Percentiles rank a stretch among this genome's conserved stretches.
Conservation (phyloP, 2,797 vertebrate species). For the Crenuchus spilurus region DNA sequence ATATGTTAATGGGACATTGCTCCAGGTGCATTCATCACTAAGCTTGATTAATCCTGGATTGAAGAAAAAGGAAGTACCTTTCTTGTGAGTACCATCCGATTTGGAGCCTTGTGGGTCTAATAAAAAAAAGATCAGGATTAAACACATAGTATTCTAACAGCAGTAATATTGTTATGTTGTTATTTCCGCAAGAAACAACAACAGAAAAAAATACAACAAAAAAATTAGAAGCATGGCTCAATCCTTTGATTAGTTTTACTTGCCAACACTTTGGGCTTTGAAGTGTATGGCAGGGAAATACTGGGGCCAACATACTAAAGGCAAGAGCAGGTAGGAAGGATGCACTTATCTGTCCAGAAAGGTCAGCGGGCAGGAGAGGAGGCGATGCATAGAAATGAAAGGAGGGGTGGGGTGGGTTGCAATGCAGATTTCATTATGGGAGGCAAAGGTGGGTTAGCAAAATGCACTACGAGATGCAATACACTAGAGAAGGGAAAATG, state of each 20-base stretch:
- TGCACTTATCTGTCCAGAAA: constrained; percentile 72
- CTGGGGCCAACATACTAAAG: constrained; percentile 74
- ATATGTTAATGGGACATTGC: constrained; percentile 36
- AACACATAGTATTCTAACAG: constrained; percentile 82
- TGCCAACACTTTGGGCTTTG: constrained; percentile 76
- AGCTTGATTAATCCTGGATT: constrained; percentile 57
- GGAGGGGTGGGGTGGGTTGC: constrained; percentile 62
- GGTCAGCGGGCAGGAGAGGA: constrained; percentile 76
- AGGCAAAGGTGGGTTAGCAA: constrained; percentile 76
- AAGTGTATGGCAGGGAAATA: constrained; percentile 73
- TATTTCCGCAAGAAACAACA: constrained; percentile 77
- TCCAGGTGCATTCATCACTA: constrained; percentile 49
- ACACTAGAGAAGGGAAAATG: constrained; percentile 72
- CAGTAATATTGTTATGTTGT: constrained; percentile 72
- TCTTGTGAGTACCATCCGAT: constrained; percentile 86
- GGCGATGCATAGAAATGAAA: constrained; percentile 74
- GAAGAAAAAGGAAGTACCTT: constrained; percentile 81
- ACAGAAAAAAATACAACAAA: constrained; percentile 67
- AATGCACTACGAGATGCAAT: constrained; percentile 83
- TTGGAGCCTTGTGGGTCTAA: constrained; percentile 86
- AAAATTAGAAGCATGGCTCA: constrained; percentile 76
- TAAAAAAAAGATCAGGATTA: constrained; percentile 86
- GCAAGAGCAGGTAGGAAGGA: constrained; percentile 77
- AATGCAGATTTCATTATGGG: constrained; percentile 77
- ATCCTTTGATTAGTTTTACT: constrained; percentile 68